Evolutionary conservation across 2,888 invertebrate genomes (phyloP), one percentile per base, ranked within the genome.

Genomic region (Heliconius charithonia): DNA sequence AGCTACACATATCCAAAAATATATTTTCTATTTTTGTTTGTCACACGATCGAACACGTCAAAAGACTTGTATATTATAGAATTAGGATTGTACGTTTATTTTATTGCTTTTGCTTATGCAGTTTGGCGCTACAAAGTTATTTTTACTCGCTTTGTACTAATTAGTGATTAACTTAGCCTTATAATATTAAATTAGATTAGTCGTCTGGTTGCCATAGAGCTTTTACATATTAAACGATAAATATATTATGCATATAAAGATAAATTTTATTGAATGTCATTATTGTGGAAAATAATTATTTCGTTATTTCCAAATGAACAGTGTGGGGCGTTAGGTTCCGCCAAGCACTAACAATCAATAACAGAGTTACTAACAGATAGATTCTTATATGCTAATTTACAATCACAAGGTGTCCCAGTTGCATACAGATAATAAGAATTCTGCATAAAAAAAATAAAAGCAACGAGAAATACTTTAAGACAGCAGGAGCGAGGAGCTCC

Each of bases 1-100:
- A 63, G 37, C 74, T 79, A 81, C 65, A 81, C 70, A 65, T 79
- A 78, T 81, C 81, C 77, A 81, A 79, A 81, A 81, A 79, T 81
- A 79, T 78, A 81, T 79, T 51, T 7, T 45, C 65, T 63, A 41
- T 41, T 27, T 45, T 10, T 56, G 32, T 65, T 65, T 37, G 27
- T 13, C 63, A 65, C 45, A 72, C 71, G 71, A 74, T 73, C 63
- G 27, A 27, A 63, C n/a, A 63, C 45, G 80, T 80, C 78, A 81
- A 79, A 27, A 79, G 79, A 77, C 77, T 62, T 69, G 37, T 22
- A 56, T 71, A 59, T 25, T n/a, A n/a, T 41, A 56, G 29, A 63
- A 67, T 75, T 79, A 67, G 75, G 62, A 76, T 79, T 79, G 77
- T 80, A 78, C 76, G 63, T 70, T 72, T 25, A 22, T 73, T 59